Percentiles rank a stretch among this genome's conserved stretches.
Conservation (phyloP, 2,797 vertebrate species). For the Xyrichtys novacula region DNA sequence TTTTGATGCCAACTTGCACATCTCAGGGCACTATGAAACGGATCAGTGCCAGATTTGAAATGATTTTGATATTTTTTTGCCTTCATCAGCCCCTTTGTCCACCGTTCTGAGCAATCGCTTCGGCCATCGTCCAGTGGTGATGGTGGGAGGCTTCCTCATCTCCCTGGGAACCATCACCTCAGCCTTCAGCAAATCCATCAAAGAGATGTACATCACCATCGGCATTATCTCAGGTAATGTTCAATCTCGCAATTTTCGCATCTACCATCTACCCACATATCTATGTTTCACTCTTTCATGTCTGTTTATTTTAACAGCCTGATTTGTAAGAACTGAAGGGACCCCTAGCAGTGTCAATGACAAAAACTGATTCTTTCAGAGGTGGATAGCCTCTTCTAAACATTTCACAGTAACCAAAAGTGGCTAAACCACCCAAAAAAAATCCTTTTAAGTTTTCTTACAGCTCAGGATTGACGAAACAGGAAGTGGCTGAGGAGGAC, state of each 20-base stretch:
- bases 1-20: too few species aligned
- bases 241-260: not conserved
- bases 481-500: conserved; percentile 26
- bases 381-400: conserved; percentile 24
- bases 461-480: conserved; percentile 19
- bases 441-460: conserved; percentile 32
- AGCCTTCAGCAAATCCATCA: conserved; percentile 87
- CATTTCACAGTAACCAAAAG: conserved; percentile 8
- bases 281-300: not conserved
- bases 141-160: conserved; percentile 90
- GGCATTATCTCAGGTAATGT: conserved; percentile 90
- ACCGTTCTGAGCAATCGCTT: conserved; percentile 90
- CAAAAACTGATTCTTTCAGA: conserved; percentile 45
- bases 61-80: not conserved
- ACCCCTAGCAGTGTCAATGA: conserved; percentile 69
- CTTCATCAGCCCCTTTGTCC: conserved; percentile 89
- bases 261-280: not conserved
- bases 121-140: conserved; percentile 89
- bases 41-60: not conserved
- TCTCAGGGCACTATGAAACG: too few species aligned
- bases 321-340: conserved; percentile 45
- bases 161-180: conserved; percentile 88
- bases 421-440: not conserved
- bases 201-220: conserved; percentile 91
- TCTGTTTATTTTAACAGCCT: conserved; percentile 28